A percentile compares a stretch with the other conserved stretches of the same genome.
phyloP scores from a whole-genome alignment of 2,888 invertebrate genomes.

The Volucella inflata region DNA sequence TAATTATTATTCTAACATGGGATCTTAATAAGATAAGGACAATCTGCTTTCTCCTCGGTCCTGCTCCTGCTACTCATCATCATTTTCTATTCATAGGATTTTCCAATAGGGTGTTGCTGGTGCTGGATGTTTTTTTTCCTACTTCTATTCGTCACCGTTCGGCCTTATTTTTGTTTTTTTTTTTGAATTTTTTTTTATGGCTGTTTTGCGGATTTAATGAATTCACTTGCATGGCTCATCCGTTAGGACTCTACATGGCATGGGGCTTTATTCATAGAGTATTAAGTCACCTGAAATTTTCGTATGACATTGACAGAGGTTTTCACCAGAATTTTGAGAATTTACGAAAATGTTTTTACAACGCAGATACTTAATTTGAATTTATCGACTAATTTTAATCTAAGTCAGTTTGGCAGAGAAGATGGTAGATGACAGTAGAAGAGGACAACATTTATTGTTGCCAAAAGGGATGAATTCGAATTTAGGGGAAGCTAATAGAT shows the following conservation, averaged over 20 bases:
- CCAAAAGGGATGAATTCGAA: slow-evolving; percentile 52
- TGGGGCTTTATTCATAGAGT: slow-evolving; percentile 53
- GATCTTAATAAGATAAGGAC: slow-evolving; percentile 69
- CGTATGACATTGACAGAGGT: slow-evolving; percentile 65
- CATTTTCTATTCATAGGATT: slow-evolving; percentile 66
- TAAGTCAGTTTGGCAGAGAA: slow-evolving; percentile 34
- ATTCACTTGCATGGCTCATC: slow-evolving; percentile 59
- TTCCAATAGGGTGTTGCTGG: slow-evolving; percentile 25
- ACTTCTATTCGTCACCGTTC: background rate
- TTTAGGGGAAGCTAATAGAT: slow-evolving; percentile 34
- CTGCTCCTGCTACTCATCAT: slow-evolving; percentile 46
- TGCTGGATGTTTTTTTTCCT: slow-evolving; percentile 8
- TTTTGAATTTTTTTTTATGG: slow-evolving; percentile 1
- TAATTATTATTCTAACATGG: slow-evolving; percentile 71
- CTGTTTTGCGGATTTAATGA: slow-evolving; percentile 56
- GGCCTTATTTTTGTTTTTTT: slow-evolving; percentile 1
- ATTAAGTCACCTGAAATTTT: slow-evolving; percentile 58
- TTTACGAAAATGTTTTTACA: slow-evolving; percentile 18
- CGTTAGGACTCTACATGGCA: background rate
- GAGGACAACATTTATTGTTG: slow-evolving; percentile 31
- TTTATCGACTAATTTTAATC: slow-evolving; percentile 71
- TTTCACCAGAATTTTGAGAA: slow-evolving; percentile 9
- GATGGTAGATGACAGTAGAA: background rate
- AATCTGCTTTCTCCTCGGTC: slow-evolving; percentile 1
- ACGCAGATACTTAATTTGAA: slow-evolving; percentile 61